Percentiles rank a stretch among this genome's conserved stretches.
phyloP scores from a whole-genome alignment of 2,797 vertebrate genomes.

The Anas bernieri region DNA sequence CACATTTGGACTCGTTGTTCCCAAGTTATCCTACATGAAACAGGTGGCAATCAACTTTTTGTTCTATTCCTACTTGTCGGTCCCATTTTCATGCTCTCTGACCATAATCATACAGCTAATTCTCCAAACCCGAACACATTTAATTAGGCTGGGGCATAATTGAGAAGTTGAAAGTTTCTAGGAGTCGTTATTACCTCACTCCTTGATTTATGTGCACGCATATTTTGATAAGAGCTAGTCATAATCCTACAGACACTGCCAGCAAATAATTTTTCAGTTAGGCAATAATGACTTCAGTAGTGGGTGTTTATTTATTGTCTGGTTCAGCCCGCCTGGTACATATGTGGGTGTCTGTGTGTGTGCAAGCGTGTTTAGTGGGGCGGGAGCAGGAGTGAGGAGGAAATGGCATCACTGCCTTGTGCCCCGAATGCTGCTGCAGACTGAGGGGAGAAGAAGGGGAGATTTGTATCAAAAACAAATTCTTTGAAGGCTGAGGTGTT shows the following conservation, averaged over 20 bases:
- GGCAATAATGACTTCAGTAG: constrained; percentile 75
- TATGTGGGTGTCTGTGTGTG: constrained; percentile 66
- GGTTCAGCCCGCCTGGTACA: constrained; percentile 69
- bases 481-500: constrained; percentile 35
- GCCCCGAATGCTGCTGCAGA: background rate
- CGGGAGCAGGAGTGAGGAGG: constrained; percentile 17
- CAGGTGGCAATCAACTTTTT: rapidly evolving
- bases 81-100: background rate
- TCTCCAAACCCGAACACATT: constrained; percentile 30
- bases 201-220: constrained; percentile 55
- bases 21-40: rapidly evolving
- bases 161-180: constrained; percentile 62
- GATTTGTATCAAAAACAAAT: background rate
- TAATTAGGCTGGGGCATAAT: constrained; percentile 56
- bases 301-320: constrained; percentile 76
- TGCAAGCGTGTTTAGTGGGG: constrained; percentile 29
- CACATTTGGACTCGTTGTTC: background rate
- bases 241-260: constrained; percentile 68
- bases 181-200: constrained; percentile 66
- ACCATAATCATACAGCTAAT: background rate
- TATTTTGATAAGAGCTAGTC: constrained; percentile 74
- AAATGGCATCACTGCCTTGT: constrained; percentile 39
- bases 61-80: rapidly evolving
- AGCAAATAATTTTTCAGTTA: constrained; percentile 76
- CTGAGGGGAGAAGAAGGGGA: background rate